Evolutionary conservation across 2,888 invertebrate species (phyloP).

Genomic region (Luperina nickerlii): DNA sequence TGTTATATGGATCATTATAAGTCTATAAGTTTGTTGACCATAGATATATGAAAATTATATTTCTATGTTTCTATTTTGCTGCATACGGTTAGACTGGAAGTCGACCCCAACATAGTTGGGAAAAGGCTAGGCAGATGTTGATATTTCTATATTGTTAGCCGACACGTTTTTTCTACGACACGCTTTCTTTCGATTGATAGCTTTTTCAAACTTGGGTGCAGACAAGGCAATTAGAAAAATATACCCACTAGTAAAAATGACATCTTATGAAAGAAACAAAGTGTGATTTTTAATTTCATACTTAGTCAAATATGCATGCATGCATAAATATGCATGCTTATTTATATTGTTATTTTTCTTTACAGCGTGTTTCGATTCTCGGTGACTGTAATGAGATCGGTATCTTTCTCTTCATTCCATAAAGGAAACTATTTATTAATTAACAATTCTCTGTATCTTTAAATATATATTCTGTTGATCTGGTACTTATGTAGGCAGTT

Average conservation of each 20-base stretch:
- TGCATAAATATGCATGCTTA: no score
- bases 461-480: background rate
- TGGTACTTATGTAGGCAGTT: background rate
- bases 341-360: background rate
- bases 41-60: background rate
- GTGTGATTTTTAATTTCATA: background rate
- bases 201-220: background rate
- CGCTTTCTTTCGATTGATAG: background rate
- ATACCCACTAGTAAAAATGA: background rate
- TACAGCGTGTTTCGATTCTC: background rate
- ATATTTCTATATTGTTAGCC: no score
- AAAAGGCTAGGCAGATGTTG: no score
- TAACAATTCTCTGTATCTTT: background rate
- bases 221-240: background rate
- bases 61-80: no score
- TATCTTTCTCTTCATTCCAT: background rate
- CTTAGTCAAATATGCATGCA: background rate
- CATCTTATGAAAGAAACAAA: background rate
- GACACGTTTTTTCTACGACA: background rate
- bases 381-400: background rate
- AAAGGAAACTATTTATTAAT: background rate
- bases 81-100: no score
- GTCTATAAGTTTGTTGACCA: background rate
- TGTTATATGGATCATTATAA: background rate
- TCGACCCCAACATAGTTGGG: no score